phyloP scores from a whole-genome alignment of 1,140 invertebrate species.

The Drosophila elegans region DNA sequence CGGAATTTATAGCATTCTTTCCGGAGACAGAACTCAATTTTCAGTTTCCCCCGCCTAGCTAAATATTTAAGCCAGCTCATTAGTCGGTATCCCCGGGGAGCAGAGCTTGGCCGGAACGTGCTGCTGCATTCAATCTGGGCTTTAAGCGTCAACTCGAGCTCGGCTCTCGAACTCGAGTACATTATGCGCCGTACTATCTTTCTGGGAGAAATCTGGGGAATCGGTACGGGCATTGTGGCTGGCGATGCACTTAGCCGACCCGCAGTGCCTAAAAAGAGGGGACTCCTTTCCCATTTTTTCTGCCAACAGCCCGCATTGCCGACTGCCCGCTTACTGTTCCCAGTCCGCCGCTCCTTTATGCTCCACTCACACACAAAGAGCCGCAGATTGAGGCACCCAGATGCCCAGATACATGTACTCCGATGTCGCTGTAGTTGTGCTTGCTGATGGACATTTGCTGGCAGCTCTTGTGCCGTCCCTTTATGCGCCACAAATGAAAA shows the following conservation, averaged over 20 bases:
- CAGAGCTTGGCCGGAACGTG: slow-evolving; percentile 25
- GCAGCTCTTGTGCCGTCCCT: slow-evolving; percentile 72
- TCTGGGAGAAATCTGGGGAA: slow-evolving; percentile 13
- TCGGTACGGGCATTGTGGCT: slow-evolving; percentile 32
- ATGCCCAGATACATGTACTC: slow-evolving; percentile 24
- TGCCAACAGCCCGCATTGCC: slow-evolving; percentile 39
- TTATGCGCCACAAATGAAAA: slow-evolving; percentile 82
- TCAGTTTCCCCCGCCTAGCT: slow-evolving; percentile 19
- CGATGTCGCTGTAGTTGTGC: slow-evolving; percentile 45
- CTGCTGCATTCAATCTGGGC: slow-evolving; percentile 41
- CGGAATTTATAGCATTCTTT: slow-evolving; percentile 59
- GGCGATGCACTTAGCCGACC: slow-evolving; percentile 71
- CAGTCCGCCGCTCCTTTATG: slow-evolving; percentile 49
- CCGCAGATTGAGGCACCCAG: slow-evolving; percentile 20
- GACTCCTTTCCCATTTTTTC: slow-evolving; percentile 9
- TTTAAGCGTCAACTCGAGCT: slow-evolving; percentile 38
- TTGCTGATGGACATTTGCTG: slow-evolving; percentile 78
- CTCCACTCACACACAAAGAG: slow-evolving; percentile 24
- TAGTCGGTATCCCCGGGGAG: slow-evolving; percentile 35
- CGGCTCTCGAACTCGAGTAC: slow-evolving; percentile 22
- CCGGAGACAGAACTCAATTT: slow-evolving; percentile 40
- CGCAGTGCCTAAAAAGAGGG: slow-evolving; percentile 42
- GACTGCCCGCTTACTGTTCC: slow-evolving; percentile 7
- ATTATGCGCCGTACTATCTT: slow-evolving; percentile 59
- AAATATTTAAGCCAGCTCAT: slow-evolving; percentile 71